These are phyloP conservation scores for Narcine bancroftii DNA, from an alignment of 2,113 vertebrate species.

Conservation along the genomic window DNA sequence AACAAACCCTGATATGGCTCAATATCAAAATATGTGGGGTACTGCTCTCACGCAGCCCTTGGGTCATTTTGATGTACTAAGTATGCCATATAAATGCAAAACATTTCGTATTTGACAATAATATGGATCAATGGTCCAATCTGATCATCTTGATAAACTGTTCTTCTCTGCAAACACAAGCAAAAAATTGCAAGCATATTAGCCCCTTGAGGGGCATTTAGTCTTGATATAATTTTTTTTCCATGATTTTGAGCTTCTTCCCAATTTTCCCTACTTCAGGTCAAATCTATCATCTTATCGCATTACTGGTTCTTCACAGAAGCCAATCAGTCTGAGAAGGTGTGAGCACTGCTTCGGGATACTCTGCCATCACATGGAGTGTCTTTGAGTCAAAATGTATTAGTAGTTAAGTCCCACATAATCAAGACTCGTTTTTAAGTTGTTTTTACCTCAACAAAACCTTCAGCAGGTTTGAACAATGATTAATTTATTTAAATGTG, in stretches of 20 bases:
- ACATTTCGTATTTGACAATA: neutral
- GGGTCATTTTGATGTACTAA: neutral
- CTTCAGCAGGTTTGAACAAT: neutral
- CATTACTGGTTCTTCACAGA: neutral
- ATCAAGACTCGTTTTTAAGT: neutral
- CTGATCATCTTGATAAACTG: constrained; percentile 8
- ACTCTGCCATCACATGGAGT: neutral
- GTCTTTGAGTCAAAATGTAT: neutral
- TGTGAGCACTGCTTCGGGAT: neutral
- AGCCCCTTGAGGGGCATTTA: neutral
- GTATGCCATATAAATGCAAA: neutral
- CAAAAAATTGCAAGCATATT: neutral
- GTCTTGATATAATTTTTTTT: neutral
- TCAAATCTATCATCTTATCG: neutral
- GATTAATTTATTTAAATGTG: too few species aligned
- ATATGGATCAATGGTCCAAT: neutral
- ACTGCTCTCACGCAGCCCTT: neutral
- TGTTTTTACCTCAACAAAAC: neutral
- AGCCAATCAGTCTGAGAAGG: neutral
- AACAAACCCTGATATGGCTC: neutral
- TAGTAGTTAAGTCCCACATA: too few species aligned
- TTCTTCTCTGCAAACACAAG: neutral
- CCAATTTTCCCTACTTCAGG: neutral
- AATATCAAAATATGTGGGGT: neutral
- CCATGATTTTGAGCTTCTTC: neutral